Evolutionary conservation across 2,113 vertebrate species (phyloP).

Genomic region (Progne subis): DNA sequence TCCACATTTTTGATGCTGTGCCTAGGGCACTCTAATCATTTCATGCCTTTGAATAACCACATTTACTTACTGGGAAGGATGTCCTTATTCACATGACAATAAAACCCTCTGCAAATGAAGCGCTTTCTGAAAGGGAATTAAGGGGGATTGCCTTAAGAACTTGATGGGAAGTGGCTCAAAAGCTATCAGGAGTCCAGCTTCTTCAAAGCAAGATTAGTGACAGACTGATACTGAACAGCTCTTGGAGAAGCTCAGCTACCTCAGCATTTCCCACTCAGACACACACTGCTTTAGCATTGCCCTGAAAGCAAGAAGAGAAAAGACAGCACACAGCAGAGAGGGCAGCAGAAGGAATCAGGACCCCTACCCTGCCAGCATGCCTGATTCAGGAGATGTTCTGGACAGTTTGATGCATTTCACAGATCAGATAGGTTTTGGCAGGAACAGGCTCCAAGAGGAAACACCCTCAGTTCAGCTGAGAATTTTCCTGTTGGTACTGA

Average conservation of each 20-base stretch:
- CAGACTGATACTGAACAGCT: not conserved
- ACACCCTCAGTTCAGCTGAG: not conserved
- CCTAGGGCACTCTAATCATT: not conserved
- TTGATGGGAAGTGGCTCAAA: not conserved
- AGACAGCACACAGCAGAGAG: not conserved
- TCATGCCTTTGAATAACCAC: not conserved
- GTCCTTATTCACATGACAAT: not conserved
- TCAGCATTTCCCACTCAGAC: not conserved
- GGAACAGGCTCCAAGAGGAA: not conserved
- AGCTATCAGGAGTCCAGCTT: not conserved
- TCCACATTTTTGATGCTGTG: not conserved
- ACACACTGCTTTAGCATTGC: not conserved
- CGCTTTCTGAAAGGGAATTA: not conserved
- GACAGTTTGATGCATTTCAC: not conserved
- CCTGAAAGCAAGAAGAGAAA: not conserved
- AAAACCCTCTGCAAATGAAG: not conserved
- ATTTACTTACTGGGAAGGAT: not conserved
- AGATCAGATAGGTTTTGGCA: not conserved
- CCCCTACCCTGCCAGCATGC: rapidly evolving
- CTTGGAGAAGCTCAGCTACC: not conserved
- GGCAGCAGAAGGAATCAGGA: not conserved
- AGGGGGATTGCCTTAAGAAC: not conserved
- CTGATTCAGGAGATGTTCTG: not conserved
- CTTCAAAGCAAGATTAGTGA: not conserved
- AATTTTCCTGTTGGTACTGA: not conserved